Percentiles rank a stretch among this genome's conserved stretches.
These are phyloP conservation scores for Centropyge bicolor DNA, from an alignment of 2,797 vertebrate genomes.

Conservation along the genomic window DNA sequence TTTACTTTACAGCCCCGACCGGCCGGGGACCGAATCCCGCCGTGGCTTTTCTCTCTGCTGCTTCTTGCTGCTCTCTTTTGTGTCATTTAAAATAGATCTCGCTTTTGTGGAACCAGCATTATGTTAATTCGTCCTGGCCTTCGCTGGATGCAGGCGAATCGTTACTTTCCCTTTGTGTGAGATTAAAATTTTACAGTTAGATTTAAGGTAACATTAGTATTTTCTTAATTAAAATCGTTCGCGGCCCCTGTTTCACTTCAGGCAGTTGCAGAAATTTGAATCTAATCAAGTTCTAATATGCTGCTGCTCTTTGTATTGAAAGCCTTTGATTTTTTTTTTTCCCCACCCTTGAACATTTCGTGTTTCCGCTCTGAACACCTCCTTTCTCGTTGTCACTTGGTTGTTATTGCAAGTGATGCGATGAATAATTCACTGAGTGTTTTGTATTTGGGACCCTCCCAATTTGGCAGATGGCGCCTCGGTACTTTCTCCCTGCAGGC, in stretches of 20 bases:
- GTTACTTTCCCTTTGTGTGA: neutral
- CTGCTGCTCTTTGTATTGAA: constrained; percentile 10
- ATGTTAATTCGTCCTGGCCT: neutral
- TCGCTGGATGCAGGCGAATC: neutral
- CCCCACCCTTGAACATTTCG: constrained; percentile 22
- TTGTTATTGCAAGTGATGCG: constrained; percentile 35
- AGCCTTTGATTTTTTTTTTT: constrained; percentile 30
- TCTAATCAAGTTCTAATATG: neutral
- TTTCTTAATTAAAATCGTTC: constrained; percentile 22
- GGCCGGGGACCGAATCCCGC: constrained; percentile 5
- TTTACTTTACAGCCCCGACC: neutral
- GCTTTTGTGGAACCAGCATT: constrained; percentile 1
- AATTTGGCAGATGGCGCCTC: constrained; percentile 65
- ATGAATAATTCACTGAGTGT: constrained; percentile 64
- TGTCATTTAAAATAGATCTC: constrained; percentile 16
- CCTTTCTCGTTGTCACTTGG: constrained; percentile 33
- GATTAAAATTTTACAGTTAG: neutral
- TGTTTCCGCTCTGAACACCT: constrained; percentile 23
- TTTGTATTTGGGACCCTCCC: constrained; percentile 60
- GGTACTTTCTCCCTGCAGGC: constrained; percentile 47
- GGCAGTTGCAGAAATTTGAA: neutral
- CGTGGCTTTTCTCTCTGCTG: neutral
- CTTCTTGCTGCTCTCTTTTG: constrained; percentile 7
- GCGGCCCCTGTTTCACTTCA: constrained; percentile 1
- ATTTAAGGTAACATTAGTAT: neutral